phyloP scores from a whole-genome alignment of 2,797 vertebrate genomes.

The Knipowitschia caucasica region DNA sequence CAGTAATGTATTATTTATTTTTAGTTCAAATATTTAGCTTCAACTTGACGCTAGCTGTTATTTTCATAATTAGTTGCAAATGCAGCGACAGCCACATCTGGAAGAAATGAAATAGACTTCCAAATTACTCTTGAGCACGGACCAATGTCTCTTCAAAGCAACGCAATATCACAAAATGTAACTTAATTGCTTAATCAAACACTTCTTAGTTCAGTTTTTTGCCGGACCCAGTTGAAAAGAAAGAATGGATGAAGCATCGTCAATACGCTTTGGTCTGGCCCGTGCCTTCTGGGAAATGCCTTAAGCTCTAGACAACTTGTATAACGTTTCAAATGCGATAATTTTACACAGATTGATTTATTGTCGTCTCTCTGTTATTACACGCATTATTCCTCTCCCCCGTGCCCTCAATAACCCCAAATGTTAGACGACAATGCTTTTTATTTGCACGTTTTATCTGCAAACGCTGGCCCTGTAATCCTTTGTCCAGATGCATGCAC shows the following conservation, averaged over 20 bases:
- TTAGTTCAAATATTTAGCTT: background rate
- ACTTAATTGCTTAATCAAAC: too few species aligned
- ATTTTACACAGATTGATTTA: constrained; percentile 5
- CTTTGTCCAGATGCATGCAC: constrained; percentile 8
- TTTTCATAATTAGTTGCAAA: background rate
- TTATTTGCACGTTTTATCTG: constrained; percentile 8
- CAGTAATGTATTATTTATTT: background rate
- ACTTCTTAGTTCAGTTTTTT: too few species aligned
- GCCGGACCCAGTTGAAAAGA: too few species aligned
- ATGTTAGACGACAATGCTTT: constrained; percentile 7
- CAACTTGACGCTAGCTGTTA: background rate
- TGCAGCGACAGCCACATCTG: background rate
- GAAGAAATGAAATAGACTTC: background rate
- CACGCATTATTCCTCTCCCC: background rate
- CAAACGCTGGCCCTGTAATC: background rate
- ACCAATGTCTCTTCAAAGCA: background rate
- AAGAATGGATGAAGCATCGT: background rate
- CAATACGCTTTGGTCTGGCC: background rate
- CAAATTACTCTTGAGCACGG: background rate
- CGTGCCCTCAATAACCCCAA: constrained; percentile 1
- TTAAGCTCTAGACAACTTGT: background rate
- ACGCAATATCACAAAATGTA: background rate
- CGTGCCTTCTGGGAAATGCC: background rate
- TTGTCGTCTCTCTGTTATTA: background rate
- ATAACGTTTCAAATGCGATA: background rate